These are phyloP conservation scores for Pelobates fuscus DNA, from an alignment of 2,113 vertebrate species.

Conservation along the genomic window DNA sequence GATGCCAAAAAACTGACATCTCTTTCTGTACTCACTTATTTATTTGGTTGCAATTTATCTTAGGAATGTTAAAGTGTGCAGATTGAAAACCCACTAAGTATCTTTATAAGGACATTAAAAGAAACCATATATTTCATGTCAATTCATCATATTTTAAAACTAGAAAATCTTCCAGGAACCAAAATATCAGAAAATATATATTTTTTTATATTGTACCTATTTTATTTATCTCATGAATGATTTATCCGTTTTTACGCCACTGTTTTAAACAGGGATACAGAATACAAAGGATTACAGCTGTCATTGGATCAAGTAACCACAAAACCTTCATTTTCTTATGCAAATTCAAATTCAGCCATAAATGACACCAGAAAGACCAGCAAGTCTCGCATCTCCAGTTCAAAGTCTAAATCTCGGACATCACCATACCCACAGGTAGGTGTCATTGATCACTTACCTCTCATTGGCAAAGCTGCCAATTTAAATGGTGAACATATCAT, in stretches of 20 bases:
- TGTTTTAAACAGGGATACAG: conserved; percentile 81
- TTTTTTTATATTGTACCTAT: too few species aligned
- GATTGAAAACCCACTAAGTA: too few species aligned
- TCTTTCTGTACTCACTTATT: too few species aligned
- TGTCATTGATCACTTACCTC: conserved; percentile 52
- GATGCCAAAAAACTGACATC: too few species aligned
- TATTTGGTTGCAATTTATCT: too few species aligned
- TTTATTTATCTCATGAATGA: not conserved
- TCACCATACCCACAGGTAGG: conserved; percentile 93
- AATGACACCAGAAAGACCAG: conserved; percentile 79
- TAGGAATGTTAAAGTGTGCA: too few species aligned
- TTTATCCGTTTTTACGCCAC: not conserved
- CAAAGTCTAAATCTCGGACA: conserved; percentile 87
- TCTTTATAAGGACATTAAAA: too few species aligned
- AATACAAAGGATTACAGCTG: conserved; percentile 95
- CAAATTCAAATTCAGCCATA: conserved; percentile 75
- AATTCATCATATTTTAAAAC: too few species aligned
- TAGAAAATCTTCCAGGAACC: too few species aligned
- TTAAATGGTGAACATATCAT: too few species aligned
- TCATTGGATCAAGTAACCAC: conserved; percentile 91
- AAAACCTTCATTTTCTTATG: conserved; percentile 83
- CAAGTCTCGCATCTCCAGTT: conserved; percentile 77
- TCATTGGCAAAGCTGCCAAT: conserved; percentile 47
- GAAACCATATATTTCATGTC: too few species aligned
- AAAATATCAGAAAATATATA: too few species aligned